Evolutionary conservation across 30 jellyfish, hydroid and myxozoan species (phyloP), one percentile per base, ranked within the genome.

Genomic region (Aurelia sp.): DNA sequence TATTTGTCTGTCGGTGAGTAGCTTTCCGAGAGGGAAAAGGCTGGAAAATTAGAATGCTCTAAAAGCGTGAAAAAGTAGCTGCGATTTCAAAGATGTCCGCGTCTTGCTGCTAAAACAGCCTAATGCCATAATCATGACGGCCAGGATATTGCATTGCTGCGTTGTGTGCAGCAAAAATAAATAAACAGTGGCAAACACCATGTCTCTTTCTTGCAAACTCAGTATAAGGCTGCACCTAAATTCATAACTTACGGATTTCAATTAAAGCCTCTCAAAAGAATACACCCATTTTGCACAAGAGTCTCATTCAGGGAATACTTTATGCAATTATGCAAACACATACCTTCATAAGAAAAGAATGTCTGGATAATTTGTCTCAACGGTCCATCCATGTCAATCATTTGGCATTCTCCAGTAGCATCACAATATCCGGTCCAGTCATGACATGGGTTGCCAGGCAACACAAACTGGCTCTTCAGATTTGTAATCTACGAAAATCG

Each of bases 381-480:
- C 19, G 99, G 99, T 22, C 99, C 99, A 88, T 89, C 97, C 99
- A 88, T 89, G 74, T 94, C 97, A 64, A 94, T 94, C 86, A 70
- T 86, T 82, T 94, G 96, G 74, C 99, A 94, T 12, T 40, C 73
- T 3, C 97, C 99, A 40, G 84, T 96, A 16, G 97, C 93, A 86
- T 94, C 96, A 68, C 99, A 94, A 66, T 85, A 94, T 15, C 99
- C 99, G 52, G 60, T n/a, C 67, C 76, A 94, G 68, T 89, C 78
- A 47, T 88, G 86, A 64, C 99, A 94, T 30, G 97, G 97, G 44
- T 89, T 74, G 13, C 99, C 99, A 65, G 97, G 98, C 41, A 91
- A 73, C 63, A 83, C 92, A 52, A 31, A 59, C 52, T 60, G 22
- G 30, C 66, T 91, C 44, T 78, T 78, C 78, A 78, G 73, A 73